phyloP scores from a whole-genome alignment of 1,140 invertebrate species.

The Drosophila sucinea region DNA sequence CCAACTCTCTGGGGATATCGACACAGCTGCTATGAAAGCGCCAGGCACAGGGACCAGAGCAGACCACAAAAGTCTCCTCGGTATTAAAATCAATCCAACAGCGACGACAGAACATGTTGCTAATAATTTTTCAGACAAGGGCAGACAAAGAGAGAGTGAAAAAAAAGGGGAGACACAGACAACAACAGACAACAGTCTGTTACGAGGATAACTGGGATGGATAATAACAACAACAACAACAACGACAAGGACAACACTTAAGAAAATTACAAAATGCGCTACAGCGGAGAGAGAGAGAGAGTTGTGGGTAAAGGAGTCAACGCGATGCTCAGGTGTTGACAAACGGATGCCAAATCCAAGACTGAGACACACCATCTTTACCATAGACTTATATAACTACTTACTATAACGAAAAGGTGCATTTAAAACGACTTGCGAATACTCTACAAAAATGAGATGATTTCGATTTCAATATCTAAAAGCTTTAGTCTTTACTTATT shows the following conservation, averaged over 20 bases:
- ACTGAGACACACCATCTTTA: slow-evolving; percentile 31
- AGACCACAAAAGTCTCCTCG: slow-evolving; percentile 47
- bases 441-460: no score
- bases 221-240: background rate
- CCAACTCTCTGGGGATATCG: slow-evolving; percentile 61
- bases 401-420: no score
- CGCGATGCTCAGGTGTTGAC: slow-evolving; percentile 65
- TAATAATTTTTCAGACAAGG: slow-evolving; percentile 59
- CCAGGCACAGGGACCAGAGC: slow-evolving; percentile 64
- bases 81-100: slow-evolving; percentile 79
- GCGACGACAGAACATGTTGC: slow-evolving; percentile 80
- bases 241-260: slow-evolving; percentile 57
- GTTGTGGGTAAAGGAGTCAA: slow-evolving; percentile 8
- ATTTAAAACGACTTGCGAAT: background rate
- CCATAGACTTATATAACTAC: background rate
- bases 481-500: no score
- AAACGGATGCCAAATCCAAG: slow-evolving; percentile 32
- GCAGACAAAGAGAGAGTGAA: background rate
- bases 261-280: slow-evolving; percentile 59
- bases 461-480: no score
- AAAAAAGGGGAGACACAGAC: background rate
- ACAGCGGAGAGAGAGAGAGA: slow-evolving; percentile 22
- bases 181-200: background rate
- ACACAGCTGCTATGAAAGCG: slow-evolving; percentile 58
- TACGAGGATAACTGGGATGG: background rate